Conservation (phyloP, 92 coral and sea anemone species). For the Palythoa grandis region DNA sequence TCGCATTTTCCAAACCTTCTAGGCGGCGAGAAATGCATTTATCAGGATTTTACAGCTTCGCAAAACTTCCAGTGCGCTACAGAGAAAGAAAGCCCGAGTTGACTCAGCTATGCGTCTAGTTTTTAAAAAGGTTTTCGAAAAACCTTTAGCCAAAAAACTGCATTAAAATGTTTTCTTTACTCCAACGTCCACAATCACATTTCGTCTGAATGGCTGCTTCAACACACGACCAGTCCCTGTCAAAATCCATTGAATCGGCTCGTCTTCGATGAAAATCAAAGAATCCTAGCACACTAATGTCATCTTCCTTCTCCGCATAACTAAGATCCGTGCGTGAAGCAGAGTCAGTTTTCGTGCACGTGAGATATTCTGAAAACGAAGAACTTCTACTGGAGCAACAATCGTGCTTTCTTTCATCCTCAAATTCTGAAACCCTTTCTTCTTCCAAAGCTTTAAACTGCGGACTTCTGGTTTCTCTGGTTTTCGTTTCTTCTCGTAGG, state of each 20-base stretch:
- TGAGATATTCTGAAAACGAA: neutral
- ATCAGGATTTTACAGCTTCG: too few relatives aligned
- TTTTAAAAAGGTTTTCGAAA: neutral
- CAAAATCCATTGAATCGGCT: constrained; percentile 11
- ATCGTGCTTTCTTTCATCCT: neutral
- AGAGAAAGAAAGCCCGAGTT: too few relatives aligned
- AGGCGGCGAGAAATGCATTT: too few relatives aligned
- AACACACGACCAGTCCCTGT: constrained; percentile 16
- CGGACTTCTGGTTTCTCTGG: neutral
- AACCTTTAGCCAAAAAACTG: constrained; percentile 34
- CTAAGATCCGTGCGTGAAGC: neutral
- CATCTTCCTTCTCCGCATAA: constrained; percentile 10
- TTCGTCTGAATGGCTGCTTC: neutral
- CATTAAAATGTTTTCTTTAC: constrained; percentile 28
- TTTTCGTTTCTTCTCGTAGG: neutral
- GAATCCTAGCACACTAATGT: constrained; percentile 23
- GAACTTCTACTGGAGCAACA: neutral
- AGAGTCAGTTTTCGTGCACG: neutral
- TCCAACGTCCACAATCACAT: constrained; percentile 27
- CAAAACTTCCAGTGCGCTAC: too few relatives aligned
- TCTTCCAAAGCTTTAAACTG: neutral
- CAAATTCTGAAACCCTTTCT: neutral
- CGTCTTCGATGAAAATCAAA: constrained; percentile 28
- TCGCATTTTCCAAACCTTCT: too few relatives aligned
- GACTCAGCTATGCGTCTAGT: too few relatives aligned